Evolutionary conservation across 2,797 vertebrate genomes (phyloP), one percentile per base, ranked within the genome.

Genomic region (Delichon dasypus): DNA sequence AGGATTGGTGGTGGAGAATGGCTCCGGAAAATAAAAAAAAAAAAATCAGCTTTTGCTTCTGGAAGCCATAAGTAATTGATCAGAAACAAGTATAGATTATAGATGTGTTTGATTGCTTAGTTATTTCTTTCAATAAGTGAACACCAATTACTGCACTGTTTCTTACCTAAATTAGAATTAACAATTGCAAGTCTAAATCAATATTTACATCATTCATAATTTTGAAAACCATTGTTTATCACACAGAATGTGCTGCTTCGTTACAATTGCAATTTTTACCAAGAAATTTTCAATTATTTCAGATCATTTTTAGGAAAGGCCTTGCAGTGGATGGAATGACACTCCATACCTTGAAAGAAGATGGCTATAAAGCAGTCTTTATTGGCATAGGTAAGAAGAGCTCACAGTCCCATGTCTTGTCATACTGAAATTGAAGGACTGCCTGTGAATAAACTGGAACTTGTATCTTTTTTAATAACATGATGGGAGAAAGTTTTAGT

Each of bases 331-430:
- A 98, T 72, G 98, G 98, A 85, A 98, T 99, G 98, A 99, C 98
- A 17, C 98, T 99, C 80, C 65, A 2, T 19, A 98, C 98, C 40
- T 97, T 99, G 95, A 99, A 98, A 85, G 96, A 98, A 72, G 98
- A 98, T 36, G 98, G 98, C 70, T 99, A 98, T 92, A 96, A 98
- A 93, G 98, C 97, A 15, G 97, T 98, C 95, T 99, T 99, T 96
- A 98, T 99, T 89, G 99, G 99, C 91, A 99, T 99, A 83, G 99
- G 99, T 99, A 97, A 98, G 98, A 98, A 76, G 7, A 57, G 61
- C 50, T 93, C 36, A 25, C 12, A 58, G 60, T 70, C 58, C 55
- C 32, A 10, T 77, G 55, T 73, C 81, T 96, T 89, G 36, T 80
- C 58, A 23, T 75, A 40, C 44, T 72, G 42, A 26, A 91, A 77